Conservation (phyloP, 1,140 invertebrate genomes). For the Nebria ingens region DNA sequence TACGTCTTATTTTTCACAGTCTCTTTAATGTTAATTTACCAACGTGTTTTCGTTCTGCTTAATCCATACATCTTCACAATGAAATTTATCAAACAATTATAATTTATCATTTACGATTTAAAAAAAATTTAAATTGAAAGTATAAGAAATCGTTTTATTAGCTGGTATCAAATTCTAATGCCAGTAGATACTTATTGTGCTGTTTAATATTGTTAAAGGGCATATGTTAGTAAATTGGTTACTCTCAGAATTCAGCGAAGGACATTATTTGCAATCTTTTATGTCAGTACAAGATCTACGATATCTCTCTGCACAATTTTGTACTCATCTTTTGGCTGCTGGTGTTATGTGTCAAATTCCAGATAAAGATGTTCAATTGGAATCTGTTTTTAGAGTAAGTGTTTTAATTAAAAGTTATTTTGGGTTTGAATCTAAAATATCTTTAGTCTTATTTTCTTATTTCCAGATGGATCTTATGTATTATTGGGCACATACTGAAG, state of each 20-base stretch:
- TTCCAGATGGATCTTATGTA: constrained; percentile 78
- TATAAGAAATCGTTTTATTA: no score
- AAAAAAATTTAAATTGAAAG: background rate
- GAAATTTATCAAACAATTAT: no score
- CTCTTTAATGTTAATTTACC: no score
- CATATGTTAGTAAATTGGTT: constrained; percentile 87
- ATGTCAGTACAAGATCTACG: constrained; percentile 61
- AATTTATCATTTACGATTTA: background rate
- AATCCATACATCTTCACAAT: no score
- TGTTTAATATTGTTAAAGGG: constrained; percentile 62
- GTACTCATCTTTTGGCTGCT: constrained; percentile 77
- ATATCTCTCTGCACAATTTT: constrained; percentile 67
- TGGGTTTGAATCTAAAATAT: constrained; percentile 15
- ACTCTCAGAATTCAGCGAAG: constrained; percentile 62
- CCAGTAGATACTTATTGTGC: no score
- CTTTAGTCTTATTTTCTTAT: constrained; percentile 19
- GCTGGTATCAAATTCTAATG: no score
- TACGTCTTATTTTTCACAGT: no score
- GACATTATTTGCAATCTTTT: constrained; percentile 48
- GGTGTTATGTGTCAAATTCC: constrained; percentile 70
- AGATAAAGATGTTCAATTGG: constrained; percentile 52
- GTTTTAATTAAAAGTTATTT: background rate
- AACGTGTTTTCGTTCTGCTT: no score
- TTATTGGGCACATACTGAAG: constrained; percentile 74
- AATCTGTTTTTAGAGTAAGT: constrained; percentile 67